These are phyloP conservation scores for Mechanitis mazaeus DNA, from an alignment of 2,888 invertebrate species.

Conservation along the genomic window DNA sequence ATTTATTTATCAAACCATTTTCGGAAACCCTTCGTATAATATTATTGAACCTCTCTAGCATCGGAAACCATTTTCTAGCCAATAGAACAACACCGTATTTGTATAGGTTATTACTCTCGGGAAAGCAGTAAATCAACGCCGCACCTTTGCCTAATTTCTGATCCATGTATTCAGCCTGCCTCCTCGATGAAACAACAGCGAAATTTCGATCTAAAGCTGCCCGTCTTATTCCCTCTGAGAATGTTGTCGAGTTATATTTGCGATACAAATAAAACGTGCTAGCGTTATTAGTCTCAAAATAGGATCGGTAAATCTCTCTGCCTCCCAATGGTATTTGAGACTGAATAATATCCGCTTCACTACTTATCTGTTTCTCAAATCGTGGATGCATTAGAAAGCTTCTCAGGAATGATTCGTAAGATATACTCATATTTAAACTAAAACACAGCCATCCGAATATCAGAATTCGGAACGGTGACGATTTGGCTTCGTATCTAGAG, in stretches of 20 bases:
- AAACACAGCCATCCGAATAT: slow-evolving; percentile 69
- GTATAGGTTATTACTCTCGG: slow-evolving; percentile 65
- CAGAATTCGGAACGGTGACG: slow-evolving; percentile 59
- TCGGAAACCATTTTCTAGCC: slow-evolving; percentile 67
- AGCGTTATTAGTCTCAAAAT: slow-evolving; percentile 70
- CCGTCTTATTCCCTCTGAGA: slow-evolving; percentile 58
- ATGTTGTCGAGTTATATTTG: slow-evolving; percentile 64
- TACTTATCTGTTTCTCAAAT: slow-evolving; percentile 70
- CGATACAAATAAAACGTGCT: slow-evolving; percentile 69
- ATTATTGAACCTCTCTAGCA: slow-evolving; percentile 60
- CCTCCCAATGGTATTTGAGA: slow-evolving; percentile 66
- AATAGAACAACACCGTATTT: slow-evolving; percentile 71
- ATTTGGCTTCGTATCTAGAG: slow-evolving; percentile 57
- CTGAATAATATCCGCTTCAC: slow-evolving; percentile 62
- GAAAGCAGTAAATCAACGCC: slow-evolving; percentile 64
- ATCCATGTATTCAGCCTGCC: slow-evolving; percentile 66
- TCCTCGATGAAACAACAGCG: slow-evolving; percentile 63
- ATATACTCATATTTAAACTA: slow-evolving; percentile 69
- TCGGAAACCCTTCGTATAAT: slow-evolving; percentile 69
- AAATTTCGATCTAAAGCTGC: slow-evolving; percentile 61
- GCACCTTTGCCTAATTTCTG: slow-evolving; percentile 64
- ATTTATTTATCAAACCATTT: slow-evolving; percentile 70
- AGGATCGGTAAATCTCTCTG: slow-evolving; percentile 67
- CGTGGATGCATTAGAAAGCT: slow-evolving; percentile 73
- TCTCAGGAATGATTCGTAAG: slow-evolving; percentile 71